Evolutionary conservation across 2,113 vertebrate genomes (phyloP), one percentile per base, ranked within the genome.

Genomic region (Gadus chalcogrammus): DNA sequence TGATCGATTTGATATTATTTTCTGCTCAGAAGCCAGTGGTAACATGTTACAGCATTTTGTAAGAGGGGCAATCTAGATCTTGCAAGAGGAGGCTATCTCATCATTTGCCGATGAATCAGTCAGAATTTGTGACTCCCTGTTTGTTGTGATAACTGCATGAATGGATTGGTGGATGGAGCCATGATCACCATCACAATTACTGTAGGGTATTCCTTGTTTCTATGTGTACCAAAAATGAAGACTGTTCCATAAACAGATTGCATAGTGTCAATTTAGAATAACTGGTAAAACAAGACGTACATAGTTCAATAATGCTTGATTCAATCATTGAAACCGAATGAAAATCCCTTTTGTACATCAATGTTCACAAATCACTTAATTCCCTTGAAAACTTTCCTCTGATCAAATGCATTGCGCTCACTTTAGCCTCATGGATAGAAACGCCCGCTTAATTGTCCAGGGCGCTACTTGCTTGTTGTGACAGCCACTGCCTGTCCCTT

Each of bases 401-500:
- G 11, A 35, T 35, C 31, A 35, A 35, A 48, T 48, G 42, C 42
- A 48, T 48, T 48, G 42, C 11, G 11, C 9, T 48, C 8, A 48
- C 42, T 48, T 48, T 48, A 12, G 42, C 42, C 42, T 48, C 12
- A 48, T 48, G 38, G 38, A 6, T 42, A 42, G 38, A 42, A 8
- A 42, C 11, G 38, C 6, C 38, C 11, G 38, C 24, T 86, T 78
- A 80, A n/a, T 15, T n/a, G 56, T 24, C 78, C 81, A 67, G 82
- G 63, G 77, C 82, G 68, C 81, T 63, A 69, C 48, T 58, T 62
- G 77, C 78, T 61, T 35, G 56, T 67, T 35, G 56, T 67, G 75
- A 77, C 75, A 76, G 75, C 70, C 69, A 76, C 67, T 65, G 69
- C 48, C 78, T 80, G 80, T 88, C 72, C 79, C 83, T 88, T 87